These are phyloP conservation scores for Amblyopsis rosae DNA, from an alignment of 2,113 vertebrate genomes.

Conservation along the genomic window DNA sequence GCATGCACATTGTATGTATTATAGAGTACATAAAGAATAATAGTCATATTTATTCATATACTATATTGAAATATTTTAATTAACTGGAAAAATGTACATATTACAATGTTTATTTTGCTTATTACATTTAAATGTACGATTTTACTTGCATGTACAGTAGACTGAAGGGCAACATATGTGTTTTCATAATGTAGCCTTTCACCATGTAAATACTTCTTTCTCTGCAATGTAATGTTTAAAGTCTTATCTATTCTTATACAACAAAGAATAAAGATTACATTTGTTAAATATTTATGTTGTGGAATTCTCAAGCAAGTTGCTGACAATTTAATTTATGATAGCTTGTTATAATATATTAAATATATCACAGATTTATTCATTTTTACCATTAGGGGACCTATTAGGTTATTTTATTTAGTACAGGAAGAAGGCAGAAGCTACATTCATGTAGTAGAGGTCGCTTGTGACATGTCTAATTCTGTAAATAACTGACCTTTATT, in stretches of 20 bases:
- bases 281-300: conserved; percentile 29
- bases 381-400: no score
- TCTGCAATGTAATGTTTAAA: conserved; percentile 83
- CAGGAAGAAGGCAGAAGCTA: no score
- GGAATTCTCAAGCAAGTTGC: no score
- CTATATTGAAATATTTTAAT: conserved; percentile 70
- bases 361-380: no score
- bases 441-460: no score
- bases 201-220: conserved; percentile 87
- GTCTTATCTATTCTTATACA: conserved; percentile 79
- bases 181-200: conserved; percentile 81
- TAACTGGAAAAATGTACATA: conserved; percentile 76
- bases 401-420: no score
- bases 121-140: conserved; percentile 56
- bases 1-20: conserved; percentile 84
- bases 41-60: conserved; percentile 73
- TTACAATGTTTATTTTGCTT: conserved; percentile 44
- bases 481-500: conserved; percentile 37
- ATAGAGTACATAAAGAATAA: conserved; percentile 67
- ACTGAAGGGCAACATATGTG: conserved; percentile 77
- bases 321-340: no score
- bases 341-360: no score
- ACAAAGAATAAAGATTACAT: conserved; percentile 60
- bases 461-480: not conserved
- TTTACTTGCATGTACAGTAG: conserved; percentile 77